phyloP scores from a whole-genome alignment of 1,140 invertebrate species.

The Microplitis demolitor region DNA sequence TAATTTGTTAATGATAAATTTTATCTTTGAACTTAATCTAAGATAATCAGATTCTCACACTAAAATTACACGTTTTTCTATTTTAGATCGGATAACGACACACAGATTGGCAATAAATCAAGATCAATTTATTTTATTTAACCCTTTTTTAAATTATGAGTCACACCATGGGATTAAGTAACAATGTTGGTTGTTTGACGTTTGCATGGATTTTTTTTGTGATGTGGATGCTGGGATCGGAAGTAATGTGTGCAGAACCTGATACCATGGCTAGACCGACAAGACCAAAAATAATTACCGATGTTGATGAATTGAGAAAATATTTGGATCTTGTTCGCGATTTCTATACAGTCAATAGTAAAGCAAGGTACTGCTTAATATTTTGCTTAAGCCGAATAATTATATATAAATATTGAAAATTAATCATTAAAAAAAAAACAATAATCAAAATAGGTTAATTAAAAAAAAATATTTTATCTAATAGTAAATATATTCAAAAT shows the following conservation, averaged over 20 bases:
- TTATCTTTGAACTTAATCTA: too few relatives aligned
- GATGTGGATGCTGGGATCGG: slow-evolving; percentile 4
- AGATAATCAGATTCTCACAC: too few relatives aligned
- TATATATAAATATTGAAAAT: too few relatives aligned
- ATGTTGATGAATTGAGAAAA: slow-evolving; percentile 59
- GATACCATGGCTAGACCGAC: slow-evolving; percentile 54
- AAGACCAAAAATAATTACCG: slow-evolving; percentile 60
- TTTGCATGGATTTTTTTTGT: not conserved
- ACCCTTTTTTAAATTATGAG: not conserved
- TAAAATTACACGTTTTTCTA: too few relatives aligned
- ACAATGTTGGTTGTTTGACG: not conserved
- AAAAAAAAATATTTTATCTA: not conserved
- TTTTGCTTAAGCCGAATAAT: too few relatives aligned
- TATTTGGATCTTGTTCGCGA: slow-evolving; percentile 64
- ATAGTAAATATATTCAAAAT: too few relatives aligned
- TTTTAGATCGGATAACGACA: too few relatives aligned
- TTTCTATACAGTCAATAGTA: slow-evolving; percentile 63
- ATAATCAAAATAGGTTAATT: not conserved
- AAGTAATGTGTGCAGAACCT: slow-evolving; percentile 28
- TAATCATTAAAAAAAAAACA: too few relatives aligned
- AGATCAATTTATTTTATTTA: too few relatives aligned
- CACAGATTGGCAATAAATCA: too few relatives aligned
- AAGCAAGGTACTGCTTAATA: slow-evolving; percentile 58
- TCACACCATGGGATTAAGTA: not conserved
- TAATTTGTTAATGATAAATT: too few relatives aligned